Base-by-base conservation (phyloP, 2,113 vertebrate species). In the Embiotoca jacksoni region DNA sequence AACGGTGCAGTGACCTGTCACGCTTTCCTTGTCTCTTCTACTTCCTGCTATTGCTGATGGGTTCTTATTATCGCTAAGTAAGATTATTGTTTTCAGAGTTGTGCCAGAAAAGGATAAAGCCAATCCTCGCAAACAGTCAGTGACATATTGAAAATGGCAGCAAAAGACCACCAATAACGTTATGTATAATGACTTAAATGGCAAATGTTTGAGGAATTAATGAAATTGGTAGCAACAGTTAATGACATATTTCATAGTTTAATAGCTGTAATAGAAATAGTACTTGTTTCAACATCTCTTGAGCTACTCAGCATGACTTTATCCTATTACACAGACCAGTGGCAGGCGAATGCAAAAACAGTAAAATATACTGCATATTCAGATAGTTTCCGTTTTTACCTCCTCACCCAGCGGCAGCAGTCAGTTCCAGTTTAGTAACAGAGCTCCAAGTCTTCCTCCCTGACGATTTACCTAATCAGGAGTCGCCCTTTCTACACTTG, bases 391-490 rank as follows among this genome's bases (percentile, higher is more conserved):
- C 54, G 60, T 65, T 81, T 52, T 41, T 62, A 41, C 69, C 65
- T 35, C n/a, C 47, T 71, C 61, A 46, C 74, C 41, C 36, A 13
- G 56, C 53, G 15, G 41, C 61, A 32, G 36, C 78, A 86, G 69
- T 76, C 53, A 36, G 52, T 91, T 90, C 88, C 84, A 88, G 52
- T 86, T 91, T 90, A 90, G 75, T 71, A 82, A 81, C 90, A 83
- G 15, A 4, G 65, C 64, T 79, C 62, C 74, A 81, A 90, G 91
- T 90, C 82, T 44, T 92, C 68, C 87, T 91, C 71, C 67, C 35
- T 41, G 80, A 91, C 92, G 91, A 95, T 95, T 95, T 94, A 92
- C 93, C 95, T 94, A 90, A 95, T 95, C 94, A 91, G 46, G 83
- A 92, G 90, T 93, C 94, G 94, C 95, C 93, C 95, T 96, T 96